A percentile compares a stretch with the other conserved stretches of the same genome.
phyloP scores from a whole-genome alignment of 2,113 vertebrate species.

The Mionectes macconnelli region DNA sequence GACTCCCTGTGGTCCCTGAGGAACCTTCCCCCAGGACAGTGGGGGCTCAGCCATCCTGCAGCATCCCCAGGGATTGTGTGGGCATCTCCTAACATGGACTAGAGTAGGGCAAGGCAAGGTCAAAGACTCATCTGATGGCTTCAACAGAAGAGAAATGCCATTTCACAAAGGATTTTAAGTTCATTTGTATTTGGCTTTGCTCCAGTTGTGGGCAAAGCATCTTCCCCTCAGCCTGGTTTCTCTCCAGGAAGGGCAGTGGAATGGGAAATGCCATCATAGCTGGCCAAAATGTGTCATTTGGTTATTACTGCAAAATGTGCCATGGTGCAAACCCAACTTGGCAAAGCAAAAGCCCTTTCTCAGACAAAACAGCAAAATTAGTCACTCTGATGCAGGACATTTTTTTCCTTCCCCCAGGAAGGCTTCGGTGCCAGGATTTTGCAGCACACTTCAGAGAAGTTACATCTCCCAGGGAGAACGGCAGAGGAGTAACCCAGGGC shows the following conservation, averaged over 20 bases:
- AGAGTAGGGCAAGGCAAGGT: neutral
- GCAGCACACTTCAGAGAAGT: neutral
- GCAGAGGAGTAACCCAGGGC: neutral
- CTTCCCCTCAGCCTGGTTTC: neutral
- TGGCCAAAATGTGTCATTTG: neutral
- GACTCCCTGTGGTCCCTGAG: neutral
- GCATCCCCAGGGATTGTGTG: neutral
- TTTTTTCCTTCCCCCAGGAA: neutral
- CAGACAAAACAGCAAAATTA: neutral
- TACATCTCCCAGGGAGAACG: neutral
- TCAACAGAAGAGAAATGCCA: neutral
- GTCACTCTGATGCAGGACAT: neutral
- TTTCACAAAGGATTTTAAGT: neutral
- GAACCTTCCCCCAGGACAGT: accelerated
- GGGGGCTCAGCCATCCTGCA: neutral
- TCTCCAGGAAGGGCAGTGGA: neutral
- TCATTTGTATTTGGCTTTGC: neutral
- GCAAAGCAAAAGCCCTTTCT: neutral
- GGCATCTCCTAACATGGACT: neutral
- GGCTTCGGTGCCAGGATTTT: neutral
- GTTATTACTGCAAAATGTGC: neutral
- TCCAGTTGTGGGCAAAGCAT: neutral
- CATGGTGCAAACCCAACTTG: neutral
- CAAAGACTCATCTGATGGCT: neutral
- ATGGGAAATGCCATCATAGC: neutral